These are phyloP conservation scores for Onychomys torridus DNA, from an alignment of 2,797 vertebrate species.

Conservation along the genomic window DNA sequence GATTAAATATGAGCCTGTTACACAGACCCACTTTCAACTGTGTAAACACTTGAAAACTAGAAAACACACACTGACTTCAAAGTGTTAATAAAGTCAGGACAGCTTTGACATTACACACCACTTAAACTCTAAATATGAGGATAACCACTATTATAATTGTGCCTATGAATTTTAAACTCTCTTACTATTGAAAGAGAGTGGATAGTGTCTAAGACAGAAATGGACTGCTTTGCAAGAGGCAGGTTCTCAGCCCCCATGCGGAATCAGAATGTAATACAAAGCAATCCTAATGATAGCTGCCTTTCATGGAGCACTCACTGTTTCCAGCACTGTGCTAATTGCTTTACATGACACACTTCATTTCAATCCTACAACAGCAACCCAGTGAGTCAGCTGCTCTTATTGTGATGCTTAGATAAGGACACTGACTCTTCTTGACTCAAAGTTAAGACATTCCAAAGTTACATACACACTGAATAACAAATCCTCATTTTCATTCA, in stretches of 20 bases:
- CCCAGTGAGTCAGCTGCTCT: not conserved
- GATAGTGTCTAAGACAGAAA: not conserved
- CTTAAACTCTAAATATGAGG: not conserved
- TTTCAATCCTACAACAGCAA: not conserved
- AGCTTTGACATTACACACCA: not conserved
- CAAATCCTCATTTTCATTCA: slow-evolving; percentile 46
- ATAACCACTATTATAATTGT: not conserved
- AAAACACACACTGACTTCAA: slow-evolving; percentile 39
- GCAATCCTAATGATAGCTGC: not conserved
- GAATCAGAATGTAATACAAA: slow-evolving; percentile 17
- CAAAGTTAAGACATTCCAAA: not conserved
- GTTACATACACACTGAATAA: not conserved
- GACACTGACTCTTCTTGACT: slow-evolving; percentile 24
- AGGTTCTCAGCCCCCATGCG: not conserved
- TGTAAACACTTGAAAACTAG: slow-evolving; percentile 12
- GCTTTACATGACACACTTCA: not conserved
- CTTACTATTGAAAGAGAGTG: slow-evolving; percentile 12
- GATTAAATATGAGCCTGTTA: not conserved
- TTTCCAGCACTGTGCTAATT: not conserved
- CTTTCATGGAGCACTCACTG: not conserved
- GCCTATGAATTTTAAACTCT: not conserved
- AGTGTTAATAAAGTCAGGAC: slow-evolving; percentile 25
- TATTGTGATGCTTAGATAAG: not conserved
- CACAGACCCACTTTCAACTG: not conserved
- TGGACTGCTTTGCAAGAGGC: not conserved